Evolutionary conservation across 1,140 invertebrate species (phyloP), one percentile per base, ranked within the genome.

Genomic region (Cylas formicarius): DNA sequence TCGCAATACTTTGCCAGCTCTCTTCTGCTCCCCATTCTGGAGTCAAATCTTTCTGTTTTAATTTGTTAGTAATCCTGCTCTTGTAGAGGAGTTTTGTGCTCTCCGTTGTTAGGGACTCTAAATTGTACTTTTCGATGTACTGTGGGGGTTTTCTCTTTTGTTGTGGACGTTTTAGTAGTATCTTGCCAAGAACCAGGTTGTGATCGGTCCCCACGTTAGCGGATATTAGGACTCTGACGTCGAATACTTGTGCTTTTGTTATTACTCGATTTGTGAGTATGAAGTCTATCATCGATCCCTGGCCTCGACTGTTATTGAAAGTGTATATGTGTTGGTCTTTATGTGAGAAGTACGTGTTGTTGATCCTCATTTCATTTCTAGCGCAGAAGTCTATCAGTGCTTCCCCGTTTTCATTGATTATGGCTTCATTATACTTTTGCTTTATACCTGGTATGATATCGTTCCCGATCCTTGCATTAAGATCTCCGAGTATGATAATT

Each of bases 281-380:
- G n/a, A n/a, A n/a, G n/a, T n/a, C n/a, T n/a, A n/a, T n/a, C n/a
- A n/a, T n/a, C n/a, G n/a, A n/a, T n/a, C n/a, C n/a, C n/a, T n/a
- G n/a, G n/a, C n/a, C n/a, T n/a, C n/a, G n/a, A n/a, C n/a, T n/a
- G n/a, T n/a, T n/a, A n/a, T n/a, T n/a, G n/a, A n/a, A n/a, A n/a
- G n/a, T n/a, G n/a, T n/a, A n/a, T n/a, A n/a, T n/a, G n/a, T 37
- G 34, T 37, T 37, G 34, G 24, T 19, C 19, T 37, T 37, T 37
- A 13, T 37, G 34, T 9, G 9, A 13, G 11, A 37, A 37, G 10
- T 37, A 37, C 3, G 34, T 37, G 3, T 37, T 37, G 8, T 37
- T 37, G 18, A 37, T 37, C 11, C 34, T 37, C 7, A 37, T 10
- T 22, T 33, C 27, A 27, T 38, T 27, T 18, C 35, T 4, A 24